These are phyloP conservation scores for Meleagris gallopavo DNA, from an alignment of 2,113 vertebrate species.

Conservation along the genomic window DNA sequence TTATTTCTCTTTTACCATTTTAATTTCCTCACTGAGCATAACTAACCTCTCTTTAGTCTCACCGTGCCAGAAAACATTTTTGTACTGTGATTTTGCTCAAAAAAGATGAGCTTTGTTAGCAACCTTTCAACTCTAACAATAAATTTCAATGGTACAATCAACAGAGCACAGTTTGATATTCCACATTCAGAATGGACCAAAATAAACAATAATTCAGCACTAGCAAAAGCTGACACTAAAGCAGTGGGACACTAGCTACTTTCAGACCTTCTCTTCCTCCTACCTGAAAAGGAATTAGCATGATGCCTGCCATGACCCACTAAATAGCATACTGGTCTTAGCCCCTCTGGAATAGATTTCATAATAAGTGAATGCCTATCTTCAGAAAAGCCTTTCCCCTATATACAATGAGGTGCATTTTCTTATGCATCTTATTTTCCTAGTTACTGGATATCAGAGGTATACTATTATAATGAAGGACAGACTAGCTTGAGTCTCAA, in stretches of 20 bases:
- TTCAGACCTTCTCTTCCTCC: background rate
- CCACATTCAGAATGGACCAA: conserved; percentile 30
- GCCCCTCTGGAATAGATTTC: background rate
- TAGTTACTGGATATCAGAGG: background rate
- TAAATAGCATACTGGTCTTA: background rate
- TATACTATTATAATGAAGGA: background rate
- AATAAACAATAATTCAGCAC: conserved; percentile 38
- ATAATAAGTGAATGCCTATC: background rate
- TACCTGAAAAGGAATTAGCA: conserved; percentile 24
- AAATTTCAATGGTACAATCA: conserved; percentile 36
- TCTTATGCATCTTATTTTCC: background rate
- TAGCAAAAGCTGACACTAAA: conserved; percentile 37
- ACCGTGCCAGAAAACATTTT: background rate
- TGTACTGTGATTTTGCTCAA: background rate
- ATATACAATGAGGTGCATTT: background rate
- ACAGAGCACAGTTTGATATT: conserved; percentile 37
- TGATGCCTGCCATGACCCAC: background rate
- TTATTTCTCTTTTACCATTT: conserved; percentile 11
- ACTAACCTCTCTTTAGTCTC: conserved; percentile 4
- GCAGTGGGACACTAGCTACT: conserved; percentile 1
- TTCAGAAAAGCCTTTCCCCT: background rate
- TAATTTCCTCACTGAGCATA: conserved; percentile 12
- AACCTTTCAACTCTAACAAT: conserved; percentile 51
- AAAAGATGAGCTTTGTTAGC: conserved; percentile 45
- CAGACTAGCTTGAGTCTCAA: background rate